Base-by-base conservation (phyloP, 2,888 invertebrate genomes). In the Meiosimyza decipiens region DNA sequence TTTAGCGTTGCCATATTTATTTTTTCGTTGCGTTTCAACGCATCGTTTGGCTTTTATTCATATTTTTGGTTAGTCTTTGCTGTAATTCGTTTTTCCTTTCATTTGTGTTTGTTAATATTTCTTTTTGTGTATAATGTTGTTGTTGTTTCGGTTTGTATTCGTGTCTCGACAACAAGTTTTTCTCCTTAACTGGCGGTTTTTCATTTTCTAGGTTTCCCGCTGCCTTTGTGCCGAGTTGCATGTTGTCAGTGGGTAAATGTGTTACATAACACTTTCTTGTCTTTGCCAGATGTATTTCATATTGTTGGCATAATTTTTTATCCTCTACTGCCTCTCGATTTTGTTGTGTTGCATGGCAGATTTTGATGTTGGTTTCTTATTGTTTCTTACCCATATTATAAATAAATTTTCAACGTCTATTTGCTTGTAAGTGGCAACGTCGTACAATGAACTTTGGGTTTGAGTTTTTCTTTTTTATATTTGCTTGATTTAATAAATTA, bases 191-290 rank as follows among this genome's bases (percentile, higher is more conserved):
- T 40, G 40, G 4, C 40, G 40, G 40, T 40, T 54, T 67, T 55
- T 18, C 40, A 18, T 67, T 57, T 18, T 57, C 67, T 57, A 11
- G 57, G 13, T 67, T 67, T 55, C 57, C 67, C 49, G 67, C 47
- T 40, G 40, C 40, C 40, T 40, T 40, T 40, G 40, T 40, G 9
- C 9, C 40, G 40, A 47, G 15, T 18, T 57, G 13, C 22, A 49
- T n/a, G 49, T 40, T 16, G 67, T 67, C 55, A 67, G 55, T 67
- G 57, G 67, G 57, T 67, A 67, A 67, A 16, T 22, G 40, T 40
- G 67, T 67, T 67, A 67, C 67, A 49, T 67, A 67, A 67, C 40
- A 40, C 33, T 67, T 57, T 55, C 67, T 55, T 22, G 67, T 47
- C 55, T 67, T 22, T 9, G 55, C 40, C 57, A 67, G 57, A 57